A percentile compares a stretch with the other conserved stretches of the same genome.
phyloP scores from a whole-genome alignment of 2,797 vertebrate genomes.

The Leptodactylus fallax region DNA sequence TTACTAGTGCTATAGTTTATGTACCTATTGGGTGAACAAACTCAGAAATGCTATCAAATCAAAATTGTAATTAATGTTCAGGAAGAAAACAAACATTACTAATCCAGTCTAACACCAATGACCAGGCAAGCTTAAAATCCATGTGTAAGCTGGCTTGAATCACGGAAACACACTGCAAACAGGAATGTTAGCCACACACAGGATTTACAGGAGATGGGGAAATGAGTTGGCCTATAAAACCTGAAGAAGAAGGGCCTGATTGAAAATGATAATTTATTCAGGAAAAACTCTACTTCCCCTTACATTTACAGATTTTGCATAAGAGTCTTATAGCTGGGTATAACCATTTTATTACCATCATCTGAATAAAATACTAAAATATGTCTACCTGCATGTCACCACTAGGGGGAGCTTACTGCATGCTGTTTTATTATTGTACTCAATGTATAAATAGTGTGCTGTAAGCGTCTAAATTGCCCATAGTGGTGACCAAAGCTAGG shows the following conservation, averaged over 20 bases:
- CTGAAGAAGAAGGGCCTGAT: neutral
- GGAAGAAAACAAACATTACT: conserved; percentile 36
- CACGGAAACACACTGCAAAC: neutral
- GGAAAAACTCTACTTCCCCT: neutral
- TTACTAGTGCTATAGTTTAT: conserved; percentile 45
- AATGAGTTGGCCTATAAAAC: neutral
- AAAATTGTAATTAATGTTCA: conserved; percentile 54
- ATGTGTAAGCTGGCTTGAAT: neutral
- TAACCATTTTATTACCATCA: no score
- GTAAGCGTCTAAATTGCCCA: no score
- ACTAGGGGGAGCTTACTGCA: no score
- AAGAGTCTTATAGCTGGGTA: no score
- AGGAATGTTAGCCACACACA: neutral
- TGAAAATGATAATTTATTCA: neutral
- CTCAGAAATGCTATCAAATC: conserved; percentile 41
- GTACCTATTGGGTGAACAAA: conserved; percentile 38
- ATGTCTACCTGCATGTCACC: no score
- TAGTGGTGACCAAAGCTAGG: no score
- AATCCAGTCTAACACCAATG: conserved; percentile 22
- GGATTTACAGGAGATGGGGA: neutral
- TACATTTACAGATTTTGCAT: no score
- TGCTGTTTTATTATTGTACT: no score
- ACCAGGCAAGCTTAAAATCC: conserved; percentile 25
- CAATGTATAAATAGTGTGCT: no score
- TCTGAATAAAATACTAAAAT: no score